Percentiles rank a stretch among this genome's conserved stretches.
These are phyloP conservation scores for Numenius arquata DNA, from an alignment of 2,113 vertebrate species.

Conservation along the genomic window DNA sequence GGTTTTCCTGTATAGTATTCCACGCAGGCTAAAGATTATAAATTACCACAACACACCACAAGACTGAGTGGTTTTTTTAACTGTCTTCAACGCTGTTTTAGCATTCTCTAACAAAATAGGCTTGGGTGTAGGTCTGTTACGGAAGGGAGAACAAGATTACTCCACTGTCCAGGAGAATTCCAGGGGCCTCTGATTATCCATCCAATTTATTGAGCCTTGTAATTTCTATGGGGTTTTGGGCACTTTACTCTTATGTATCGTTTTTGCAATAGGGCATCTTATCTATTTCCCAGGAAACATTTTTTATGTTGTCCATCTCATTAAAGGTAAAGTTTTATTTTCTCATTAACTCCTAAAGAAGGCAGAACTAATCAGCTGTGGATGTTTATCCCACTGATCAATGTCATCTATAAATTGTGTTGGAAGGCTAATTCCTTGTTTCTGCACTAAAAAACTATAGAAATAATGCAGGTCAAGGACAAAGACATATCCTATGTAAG, in stretches of 20 bases:
- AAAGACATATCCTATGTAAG: background rate
- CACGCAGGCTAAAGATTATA: constrained; percentile 8
- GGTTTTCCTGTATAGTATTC: constrained; percentile 28
- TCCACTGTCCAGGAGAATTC: background rate
- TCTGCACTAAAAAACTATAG: background rate
- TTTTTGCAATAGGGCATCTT: background rate
- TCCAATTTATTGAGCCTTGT: background rate
- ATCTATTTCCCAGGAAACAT: background rate
- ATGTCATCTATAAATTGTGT: background rate
- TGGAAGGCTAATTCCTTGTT: constrained; percentile 22
- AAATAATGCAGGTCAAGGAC: constrained; percentile 23
- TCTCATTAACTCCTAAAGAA: constrained; percentile 23
- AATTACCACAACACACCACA: constrained; percentile 6
- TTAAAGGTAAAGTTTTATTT: background rate
- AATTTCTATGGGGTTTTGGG: background rate
- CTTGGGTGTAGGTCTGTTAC: background rate
- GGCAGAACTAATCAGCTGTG: background rate
- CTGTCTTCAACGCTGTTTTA: background rate
- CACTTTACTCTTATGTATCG: background rate
- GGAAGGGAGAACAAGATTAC: constrained; percentile 2
- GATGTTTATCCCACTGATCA: constrained; percentile 12
- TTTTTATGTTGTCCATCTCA: background rate
- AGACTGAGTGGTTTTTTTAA: background rate
- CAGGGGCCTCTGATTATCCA: background rate
- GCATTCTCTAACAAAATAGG: background rate